A percentile compares a stretch with the other conserved stretches of the same genome.
Conservation (phyloP, 2,888 invertebrate genomes). For the Polyommatus icarus region DNA sequence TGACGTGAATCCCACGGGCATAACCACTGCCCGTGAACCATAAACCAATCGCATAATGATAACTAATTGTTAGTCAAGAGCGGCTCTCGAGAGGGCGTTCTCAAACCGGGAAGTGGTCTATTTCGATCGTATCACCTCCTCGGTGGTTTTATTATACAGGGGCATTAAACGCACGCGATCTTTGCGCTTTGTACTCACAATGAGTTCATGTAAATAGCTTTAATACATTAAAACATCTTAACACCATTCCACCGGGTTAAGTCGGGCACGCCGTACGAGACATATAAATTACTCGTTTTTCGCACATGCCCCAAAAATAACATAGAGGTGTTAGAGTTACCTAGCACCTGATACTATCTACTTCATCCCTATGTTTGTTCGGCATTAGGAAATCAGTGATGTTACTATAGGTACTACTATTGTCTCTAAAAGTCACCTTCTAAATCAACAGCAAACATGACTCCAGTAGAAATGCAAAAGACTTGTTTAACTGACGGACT, state of each 20-base stretch:
- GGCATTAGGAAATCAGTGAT: no score
- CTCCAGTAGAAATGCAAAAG: not conserved
- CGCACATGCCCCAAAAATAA: not conserved
- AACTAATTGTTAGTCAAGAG: slow-evolving; percentile 23
- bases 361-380: no score
- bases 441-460: not conserved
- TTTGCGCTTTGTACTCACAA: slow-evolving; percentile 30
- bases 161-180: slow-evolving; percentile 34
- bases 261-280: slow-evolving; percentile 5
- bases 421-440: no score
- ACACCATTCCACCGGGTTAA: not conserved
- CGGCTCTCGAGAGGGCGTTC: slow-evolving; percentile 26
- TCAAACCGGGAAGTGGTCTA: slow-evolving; percentile 48
- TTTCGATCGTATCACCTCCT: slow-evolving; percentile 43
- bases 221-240: slow-evolving; percentile 14
- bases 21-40: slow-evolving; percentile 12
- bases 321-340: no score
- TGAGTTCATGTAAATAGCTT: slow-evolving; percentile 28
- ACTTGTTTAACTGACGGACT: not conserved
- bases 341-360: no score
- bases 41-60: slow-evolving; percentile 15
- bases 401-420: no score
- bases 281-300: slow-evolving; percentile 16
- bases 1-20: not conserved
- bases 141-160: slow-evolving; percentile 34